Evolutionary conservation across 1,140 invertebrate genomes (phyloP), one percentile per base, ranked within the genome.

Genomic region (Drosophila sulfurigaster): DNA sequence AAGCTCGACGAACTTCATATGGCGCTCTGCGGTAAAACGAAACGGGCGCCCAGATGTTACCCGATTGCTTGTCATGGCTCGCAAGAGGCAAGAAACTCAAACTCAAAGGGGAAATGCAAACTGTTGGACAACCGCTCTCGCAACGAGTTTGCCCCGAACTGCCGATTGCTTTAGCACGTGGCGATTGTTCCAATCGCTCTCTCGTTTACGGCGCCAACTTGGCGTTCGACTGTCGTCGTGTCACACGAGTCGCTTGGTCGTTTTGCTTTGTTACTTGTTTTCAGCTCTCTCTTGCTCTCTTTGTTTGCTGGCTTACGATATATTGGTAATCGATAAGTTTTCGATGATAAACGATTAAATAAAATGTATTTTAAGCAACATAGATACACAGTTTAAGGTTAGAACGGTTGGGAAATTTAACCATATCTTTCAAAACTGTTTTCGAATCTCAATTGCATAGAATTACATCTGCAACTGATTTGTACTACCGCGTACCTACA

Each of bases 11-110:
- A 88, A 88, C 54, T 69, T 66, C 0, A 89, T 6, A 2, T 70
- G 77, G 0, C 86, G 81, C 15, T 75, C 81, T 11, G 85, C 78
- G 13, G 70, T 85, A n/a, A 88, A 89, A 1, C 85, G 85, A 20
- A 81, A 88, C 11, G 85, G 65, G 7, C 78, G 15, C 32, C 35
- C 1, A 1, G n/a, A 1, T 10, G 13, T 4, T 25, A 25, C 3
- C 5, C 11, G 1, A 7, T 51, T 46, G 38, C 11, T 20, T 2
- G 30, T 2, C 54, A 57, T 52, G 6, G 8, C 28, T 49, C 5
- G 7, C 8, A 51, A 35, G 1, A 38, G 11, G 7, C 8, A 51
- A 35, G 1, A 38, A 3, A 3, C 7, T 8, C 35, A 2, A 8
- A 38, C 7, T 38, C 35, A 1, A 38, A 13, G 38, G 32, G 45